These are phyloP conservation scores for Drosophila orosa DNA, from an alignment of 1,140 invertebrate genomes.

Conservation along the genomic window DNA sequence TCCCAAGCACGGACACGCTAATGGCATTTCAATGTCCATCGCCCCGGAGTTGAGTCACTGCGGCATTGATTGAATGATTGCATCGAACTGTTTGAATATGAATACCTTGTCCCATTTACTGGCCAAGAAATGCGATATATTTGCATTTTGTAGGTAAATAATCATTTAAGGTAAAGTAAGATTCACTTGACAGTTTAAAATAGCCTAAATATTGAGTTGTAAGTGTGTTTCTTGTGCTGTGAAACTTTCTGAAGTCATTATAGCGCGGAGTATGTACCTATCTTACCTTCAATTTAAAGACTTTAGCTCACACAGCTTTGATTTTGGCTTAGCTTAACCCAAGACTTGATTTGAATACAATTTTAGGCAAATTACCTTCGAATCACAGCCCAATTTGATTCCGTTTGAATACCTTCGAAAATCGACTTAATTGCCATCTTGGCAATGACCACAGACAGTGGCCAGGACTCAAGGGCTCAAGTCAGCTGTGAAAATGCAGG, in stretches of 20 bases:
- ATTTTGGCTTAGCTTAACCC: neutral
- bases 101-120: conserved; percentile 22
- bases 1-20: conserved; percentile 60
- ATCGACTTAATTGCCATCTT: conserved; percentile 37
- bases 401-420: conserved; percentile 15
- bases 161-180: neutral
- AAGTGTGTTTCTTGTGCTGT: too few relatives aligned
- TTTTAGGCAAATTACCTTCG: conserved; percentile 1
- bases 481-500: conserved; percentile 63
- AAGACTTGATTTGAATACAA: conserved; percentile 11
- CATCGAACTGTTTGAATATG: conserved; percentile 27
- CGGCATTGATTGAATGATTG: conserved; percentile 46
- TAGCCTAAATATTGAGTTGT: too few relatives aligned
- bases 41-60: conserved; percentile 28
- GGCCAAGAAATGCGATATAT: neutral
- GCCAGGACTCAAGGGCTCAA: conserved; percentile 34
- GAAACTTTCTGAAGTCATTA: neutral
- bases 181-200: neutral
- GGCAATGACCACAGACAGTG: conserved; percentile 19
- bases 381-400: conserved; percentile 1
- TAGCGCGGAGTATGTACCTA: neutral
- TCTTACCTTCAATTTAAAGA: neutral
- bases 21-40: conserved; percentile 71
- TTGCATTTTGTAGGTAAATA: neutral
- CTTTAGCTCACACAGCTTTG: neutral